Conservation (phyloP, 1,140 invertebrate genomes). For the Scaptomyza montana region DNA sequence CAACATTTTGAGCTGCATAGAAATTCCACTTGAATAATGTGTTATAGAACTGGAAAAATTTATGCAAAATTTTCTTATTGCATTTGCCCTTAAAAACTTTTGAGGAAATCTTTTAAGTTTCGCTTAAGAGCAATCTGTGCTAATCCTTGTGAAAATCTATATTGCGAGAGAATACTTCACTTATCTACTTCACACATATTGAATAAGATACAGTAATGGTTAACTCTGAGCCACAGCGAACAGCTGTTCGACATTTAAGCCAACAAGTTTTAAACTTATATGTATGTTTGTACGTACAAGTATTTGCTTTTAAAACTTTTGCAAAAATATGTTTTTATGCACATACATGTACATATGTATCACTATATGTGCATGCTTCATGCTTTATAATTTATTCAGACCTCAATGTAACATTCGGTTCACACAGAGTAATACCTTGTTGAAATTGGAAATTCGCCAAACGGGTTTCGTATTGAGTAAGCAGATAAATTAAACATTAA, state of each 20-base stretch:
- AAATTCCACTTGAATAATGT: conserved; percentile 18
- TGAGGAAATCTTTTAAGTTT: conserved; percentile 2
- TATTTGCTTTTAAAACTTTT: too few relatives aligned
- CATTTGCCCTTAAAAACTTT: not conserved
- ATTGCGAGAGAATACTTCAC: not conserved
- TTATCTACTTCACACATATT: too few relatives aligned
- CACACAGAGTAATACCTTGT: not conserved
- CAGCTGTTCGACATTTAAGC: too few relatives aligned
- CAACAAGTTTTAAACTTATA: too few relatives aligned
- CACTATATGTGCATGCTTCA: not conserved
- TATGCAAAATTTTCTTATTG: conserved; percentile 6
- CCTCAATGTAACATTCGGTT: not conserved
- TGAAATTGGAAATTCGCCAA: not conserved
- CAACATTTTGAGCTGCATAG: conserved; percentile 23
- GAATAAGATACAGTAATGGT: too few relatives aligned
- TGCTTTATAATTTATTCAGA: not conserved
- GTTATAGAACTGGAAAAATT: conserved; percentile 17
- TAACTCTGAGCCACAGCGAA: too few relatives aligned
- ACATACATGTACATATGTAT: not conserved
- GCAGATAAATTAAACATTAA: too few relatives aligned
- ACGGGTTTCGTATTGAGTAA: not conserved
- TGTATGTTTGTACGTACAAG: too few relatives aligned
- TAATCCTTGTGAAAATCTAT: not conserved
- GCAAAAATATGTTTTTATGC: not conserved
- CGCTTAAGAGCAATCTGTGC: not conserved